These are phyloP conservation scores for Drosophila nigrodunni DNA, from an alignment of 1,140 invertebrate species.

Conservation along the genomic window DNA sequence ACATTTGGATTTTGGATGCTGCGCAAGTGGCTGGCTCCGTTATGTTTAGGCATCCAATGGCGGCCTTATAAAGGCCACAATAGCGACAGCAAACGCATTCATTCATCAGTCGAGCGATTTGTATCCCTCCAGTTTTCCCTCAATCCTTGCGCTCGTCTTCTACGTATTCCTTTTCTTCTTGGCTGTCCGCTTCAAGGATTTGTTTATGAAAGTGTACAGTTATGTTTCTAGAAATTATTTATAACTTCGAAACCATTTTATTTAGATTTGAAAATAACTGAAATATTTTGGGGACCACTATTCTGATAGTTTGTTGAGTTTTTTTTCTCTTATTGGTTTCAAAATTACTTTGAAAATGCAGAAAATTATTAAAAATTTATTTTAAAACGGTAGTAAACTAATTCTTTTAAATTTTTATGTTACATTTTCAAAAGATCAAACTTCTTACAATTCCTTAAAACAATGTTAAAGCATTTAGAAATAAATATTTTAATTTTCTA, in stretches of 20 bases:
- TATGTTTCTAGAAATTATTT: slow-evolving; percentile 14
- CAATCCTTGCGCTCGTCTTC: neutral
- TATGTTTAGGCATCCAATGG: slow-evolving; percentile 38
- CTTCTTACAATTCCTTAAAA: no score
- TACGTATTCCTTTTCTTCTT: slow-evolving; percentile 3
- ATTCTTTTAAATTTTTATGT: no score
- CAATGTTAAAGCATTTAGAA: no score
- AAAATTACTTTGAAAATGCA: no score
- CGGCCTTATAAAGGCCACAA: neutral
- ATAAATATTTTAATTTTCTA: no score
- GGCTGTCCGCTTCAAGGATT: slow-evolving; percentile 27
- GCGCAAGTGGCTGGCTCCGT: slow-evolving; percentile 20
- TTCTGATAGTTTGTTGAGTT: no score
- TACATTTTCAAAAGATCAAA: no score
- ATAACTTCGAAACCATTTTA: slow-evolving; percentile 5
- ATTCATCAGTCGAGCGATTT: slow-evolving; percentile 38
- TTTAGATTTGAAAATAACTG: neutral
- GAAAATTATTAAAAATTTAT: no score
- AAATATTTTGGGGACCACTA: no score
- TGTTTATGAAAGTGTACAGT: slow-evolving; percentile 38
- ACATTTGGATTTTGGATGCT: slow-evolving; percentile 50
- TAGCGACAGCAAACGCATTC: slow-evolving; percentile 16
- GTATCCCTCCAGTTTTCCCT: slow-evolving; percentile 1
- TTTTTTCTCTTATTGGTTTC: no score
- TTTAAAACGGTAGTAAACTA: no score